These are phyloP conservation scores for Salvelinus fontinalis DNA, from an alignment of 2,113 vertebrate species.

Conservation along the genomic window DNA sequence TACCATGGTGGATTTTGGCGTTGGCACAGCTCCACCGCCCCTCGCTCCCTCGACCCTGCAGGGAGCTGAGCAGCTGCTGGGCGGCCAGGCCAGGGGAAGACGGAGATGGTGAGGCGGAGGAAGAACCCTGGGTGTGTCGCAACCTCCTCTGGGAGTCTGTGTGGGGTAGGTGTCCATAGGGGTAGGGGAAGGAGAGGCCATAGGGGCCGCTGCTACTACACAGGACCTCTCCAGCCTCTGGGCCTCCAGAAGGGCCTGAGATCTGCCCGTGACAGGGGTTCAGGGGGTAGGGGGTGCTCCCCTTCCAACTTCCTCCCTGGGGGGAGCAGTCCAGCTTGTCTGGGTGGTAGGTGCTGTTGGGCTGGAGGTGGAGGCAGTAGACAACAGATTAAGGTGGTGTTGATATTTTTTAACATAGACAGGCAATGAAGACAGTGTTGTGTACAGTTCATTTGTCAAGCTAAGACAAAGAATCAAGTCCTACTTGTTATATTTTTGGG, in stretches of 20 bases:
- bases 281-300: conserved; percentile 67
- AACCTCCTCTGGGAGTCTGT: conserved; percentile 78
- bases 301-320: conserved; percentile 78
- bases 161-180: conserved; percentile 77
- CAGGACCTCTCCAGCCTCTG: conserved; percentile 75
- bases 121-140: conserved; percentile 65
- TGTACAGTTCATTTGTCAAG: too few species aligned
- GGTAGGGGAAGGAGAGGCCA: conserved; percentile 79
- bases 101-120: conserved; percentile 71
- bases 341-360: conserved; percentile 71
- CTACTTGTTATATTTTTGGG: too few species aligned
- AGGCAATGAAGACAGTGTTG: too few species aligned
- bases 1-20: conserved; percentile 66
- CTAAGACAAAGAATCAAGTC: too few species aligned
- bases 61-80: conserved; percentile 76
- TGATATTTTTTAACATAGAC: too few species aligned
- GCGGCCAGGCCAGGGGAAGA: conserved; percentile 77
- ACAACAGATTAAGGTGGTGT: too few species aligned
- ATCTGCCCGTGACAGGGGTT: conserved; percentile 72
- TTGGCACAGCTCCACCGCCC: conserved; percentile 81
- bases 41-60: conserved; percentile 74
- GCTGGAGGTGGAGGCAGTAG: conserved; percentile 50
- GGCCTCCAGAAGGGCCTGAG: conserved; percentile 53
- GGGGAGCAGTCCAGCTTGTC: conserved; percentile 76
- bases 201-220: conserved; percentile 72